Conservation (phyloP, 2,113 vertebrate species). For the Tilapia sparmanii region DNA sequence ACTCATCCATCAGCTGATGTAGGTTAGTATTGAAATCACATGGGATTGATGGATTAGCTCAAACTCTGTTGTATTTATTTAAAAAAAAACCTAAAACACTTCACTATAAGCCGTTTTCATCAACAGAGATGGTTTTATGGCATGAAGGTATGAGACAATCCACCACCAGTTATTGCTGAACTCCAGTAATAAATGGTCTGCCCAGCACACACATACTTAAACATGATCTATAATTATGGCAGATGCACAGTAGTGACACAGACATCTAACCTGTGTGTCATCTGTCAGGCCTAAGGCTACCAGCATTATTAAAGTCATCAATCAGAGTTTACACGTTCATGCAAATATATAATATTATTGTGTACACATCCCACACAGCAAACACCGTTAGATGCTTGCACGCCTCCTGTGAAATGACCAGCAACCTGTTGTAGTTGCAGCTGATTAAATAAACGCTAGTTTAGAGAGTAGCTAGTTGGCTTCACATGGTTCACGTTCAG, state of each 20-base stretch:
- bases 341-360: not conserved
- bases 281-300: not conserved
- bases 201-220: not conserved
- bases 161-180: not conserved
- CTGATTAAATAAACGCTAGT: not conserved
- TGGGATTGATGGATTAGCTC: not conserved
- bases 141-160: not conserved
- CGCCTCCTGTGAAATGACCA: not conserved
- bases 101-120: not conserved
- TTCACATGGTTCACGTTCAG: not conserved
- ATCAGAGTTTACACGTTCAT: not conserved
- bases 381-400: fast-evolving
- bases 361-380: not conserved
- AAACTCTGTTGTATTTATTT: not conserved
- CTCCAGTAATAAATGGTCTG: not conserved
- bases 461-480: not conserved
- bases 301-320: conserved; percentile 22
- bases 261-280: not conserved
- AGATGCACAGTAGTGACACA: not conserved
- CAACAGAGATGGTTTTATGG: not conserved
- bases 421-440: not conserved
- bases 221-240: not conserved
- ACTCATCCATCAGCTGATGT: not conserved
- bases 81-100: not conserved
- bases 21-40: not conserved